Base-by-base conservation (phyloP, 1,140 invertebrate species). In the Brachystomella parvula region DNA sequence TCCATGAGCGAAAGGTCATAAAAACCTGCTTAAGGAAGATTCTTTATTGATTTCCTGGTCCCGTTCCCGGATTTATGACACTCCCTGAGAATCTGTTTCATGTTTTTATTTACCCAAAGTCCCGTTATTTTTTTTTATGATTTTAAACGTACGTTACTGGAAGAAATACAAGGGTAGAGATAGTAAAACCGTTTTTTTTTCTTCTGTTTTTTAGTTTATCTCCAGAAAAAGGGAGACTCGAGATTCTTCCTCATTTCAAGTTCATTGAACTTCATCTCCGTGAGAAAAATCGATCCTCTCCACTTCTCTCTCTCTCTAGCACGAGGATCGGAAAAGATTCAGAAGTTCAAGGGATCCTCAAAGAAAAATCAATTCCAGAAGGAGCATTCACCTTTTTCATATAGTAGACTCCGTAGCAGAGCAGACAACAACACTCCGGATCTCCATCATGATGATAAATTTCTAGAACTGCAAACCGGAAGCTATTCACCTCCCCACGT, bases 21-120 rank as follows among this genome's bases (percentile, higher is more conserved):
- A n/a, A n/a, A n/a, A n/a, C n/a, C n/a, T n/a, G n/a, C n/a, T n/a
- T n/a, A n/a, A n/a, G n/a, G n/a, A n/a, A n/a, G n/a, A n/a, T n/a
- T n/a, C n/a, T n/a, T n/a, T n/a, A n/a, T 44, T 62, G 33, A 60
- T 62, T 62, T 62, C n/a, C 26, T 62, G 31, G 28, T 30, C 26
- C 53, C n/a, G 28, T 29, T 30, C 53, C 26, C 26, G 31, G 31
- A 56, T 56, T 56, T 30, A 30, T 26, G 53, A 26, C 31, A 29
- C 31, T 56, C 26, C 53, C 31, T 30, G 26, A 56, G 31, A 56
- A 29, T 56, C 6, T 6, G 24, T 62, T 24, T 62, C 26, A 24
- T 62, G 29, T 62, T 21, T 62, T 62, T 62, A 35, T 21, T 26
- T 44, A 28, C 32, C 24, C 9, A 26, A 47, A 35, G 44, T 44